Conservation (phyloP, 2,888 invertebrate species). For the Zeuzera pyrina region DNA sequence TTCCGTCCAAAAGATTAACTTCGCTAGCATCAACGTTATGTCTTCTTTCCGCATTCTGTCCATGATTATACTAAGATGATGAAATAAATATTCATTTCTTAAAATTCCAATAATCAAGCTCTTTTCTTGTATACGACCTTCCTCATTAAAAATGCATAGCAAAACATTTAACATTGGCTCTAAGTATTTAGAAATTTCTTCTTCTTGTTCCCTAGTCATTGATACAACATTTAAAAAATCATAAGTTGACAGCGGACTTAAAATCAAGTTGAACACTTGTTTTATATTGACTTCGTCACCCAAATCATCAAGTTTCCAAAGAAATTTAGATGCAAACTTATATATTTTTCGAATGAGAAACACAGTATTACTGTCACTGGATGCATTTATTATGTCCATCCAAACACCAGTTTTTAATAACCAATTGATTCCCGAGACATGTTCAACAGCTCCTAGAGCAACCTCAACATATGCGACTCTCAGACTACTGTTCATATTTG, state of each 20-base stretch:
- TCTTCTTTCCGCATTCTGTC: constrained; percentile 56
- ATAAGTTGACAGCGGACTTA: constrained; percentile 73
- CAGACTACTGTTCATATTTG: constrained; percentile 70
- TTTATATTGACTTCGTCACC: constrained; percentile 62
- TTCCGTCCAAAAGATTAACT: constrained; percentile 56
- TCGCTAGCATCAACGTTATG: constrained; percentile 56
- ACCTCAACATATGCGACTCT: constrained; percentile 79
- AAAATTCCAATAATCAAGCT: constrained; percentile 36
- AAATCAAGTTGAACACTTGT: constrained; percentile 68
- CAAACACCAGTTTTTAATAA: constrained; percentile 75
- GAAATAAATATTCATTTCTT: constrained; percentile 42
- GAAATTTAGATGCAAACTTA: constrained; percentile 73
- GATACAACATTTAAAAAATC: constrained; percentile 64
- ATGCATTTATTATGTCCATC: too few relatives aligned
- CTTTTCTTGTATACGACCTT: constrained; percentile 48
- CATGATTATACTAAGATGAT: constrained; percentile 42
- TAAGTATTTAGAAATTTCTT: constrained; percentile 63
- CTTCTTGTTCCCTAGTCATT: constrained; percentile 59
- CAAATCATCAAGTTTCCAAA: constrained; percentile 69
- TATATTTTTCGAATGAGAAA: constrained; percentile 80
- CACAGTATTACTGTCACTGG: constrained; percentile 77
- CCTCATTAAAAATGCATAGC: constrained; percentile 65
- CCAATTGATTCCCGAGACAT: constrained; percentile 78
- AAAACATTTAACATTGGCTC: constrained; percentile 74
- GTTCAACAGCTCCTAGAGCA: constrained; percentile 72